A percentile compares a stretch with the other conserved stretches of the same genome.
These are phyloP conservation scores for Microtus pennsylvanicus DNA, from an alignment of 2,113 vertebrate genomes.

Conservation along the genomic window DNA sequence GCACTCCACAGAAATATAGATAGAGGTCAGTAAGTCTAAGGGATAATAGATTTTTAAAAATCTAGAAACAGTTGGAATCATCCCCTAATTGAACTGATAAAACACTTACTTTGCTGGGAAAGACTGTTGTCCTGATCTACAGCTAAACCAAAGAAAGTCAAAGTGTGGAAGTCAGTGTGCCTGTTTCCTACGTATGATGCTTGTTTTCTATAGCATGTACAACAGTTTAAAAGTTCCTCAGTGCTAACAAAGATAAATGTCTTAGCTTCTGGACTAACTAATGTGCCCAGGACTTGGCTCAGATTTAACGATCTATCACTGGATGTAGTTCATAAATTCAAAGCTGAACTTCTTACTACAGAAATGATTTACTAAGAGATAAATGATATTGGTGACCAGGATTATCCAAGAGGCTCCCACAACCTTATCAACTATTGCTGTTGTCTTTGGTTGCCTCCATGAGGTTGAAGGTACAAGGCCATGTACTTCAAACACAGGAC, in stretches of 20 bases:
- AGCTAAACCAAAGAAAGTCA: neutral
- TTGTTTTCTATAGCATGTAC: neutral
- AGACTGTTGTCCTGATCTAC: neutral
- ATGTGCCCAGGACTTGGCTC: neutral
- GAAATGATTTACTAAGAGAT: neutral
- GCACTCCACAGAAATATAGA: constrained; percentile 31
- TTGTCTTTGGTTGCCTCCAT: neutral
- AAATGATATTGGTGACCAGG: neutral
- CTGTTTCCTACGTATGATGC: neutral
- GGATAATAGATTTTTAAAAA: neutral
- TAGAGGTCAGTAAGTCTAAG: neutral
- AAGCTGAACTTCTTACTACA: neutral
- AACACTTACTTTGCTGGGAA: constrained; percentile 28
- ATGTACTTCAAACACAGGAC: neutral
- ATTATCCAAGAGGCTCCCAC: neutral
- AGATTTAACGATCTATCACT: neutral
- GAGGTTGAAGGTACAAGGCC: neutral
- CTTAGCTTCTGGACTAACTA: neutral
- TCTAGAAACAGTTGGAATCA: neutral
- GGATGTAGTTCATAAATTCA: neutral
- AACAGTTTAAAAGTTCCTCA: neutral
- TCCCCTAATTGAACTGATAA: neutral
- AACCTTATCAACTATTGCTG: neutral
- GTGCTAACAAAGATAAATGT: neutral
- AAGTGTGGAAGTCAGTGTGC: neutral